A percentile compares a stretch with the other conserved stretches of the same genome.
phyloP scores from a whole-genome alignment of 2,113 vertebrate genomes.

The Osmerus eperlanus region DNA sequence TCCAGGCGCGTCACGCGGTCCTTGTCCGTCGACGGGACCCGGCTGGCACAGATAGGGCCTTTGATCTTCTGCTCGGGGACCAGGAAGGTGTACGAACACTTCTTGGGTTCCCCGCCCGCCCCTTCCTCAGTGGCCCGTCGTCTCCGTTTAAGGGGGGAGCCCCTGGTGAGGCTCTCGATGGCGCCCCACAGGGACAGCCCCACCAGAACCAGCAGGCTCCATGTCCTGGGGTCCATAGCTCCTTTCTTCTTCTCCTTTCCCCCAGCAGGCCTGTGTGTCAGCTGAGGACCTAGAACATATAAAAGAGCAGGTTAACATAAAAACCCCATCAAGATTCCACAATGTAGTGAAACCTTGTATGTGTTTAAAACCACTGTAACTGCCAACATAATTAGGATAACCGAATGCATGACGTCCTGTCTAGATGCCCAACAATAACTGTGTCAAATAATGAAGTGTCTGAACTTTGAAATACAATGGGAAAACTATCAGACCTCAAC shows the following conservation, averaged over 20 bases:
- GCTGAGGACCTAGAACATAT: constrained; percentile 36
- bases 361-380: no score
- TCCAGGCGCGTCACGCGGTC: constrained; percentile 90
- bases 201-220: constrained; percentile 60
- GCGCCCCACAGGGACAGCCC: constrained; percentile 52
- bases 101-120: constrained; percentile 72
- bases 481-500: constrained; percentile 17
- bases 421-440: not conserved
- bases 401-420: not conserved
- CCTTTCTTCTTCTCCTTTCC: constrained; percentile 16
- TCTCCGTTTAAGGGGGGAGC: constrained; percentile 63
- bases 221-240: constrained; percentile 57
- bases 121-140: constrained; percentile 72
- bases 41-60: constrained; percentile 92
- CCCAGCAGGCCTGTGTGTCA: constrained; percentile 24
- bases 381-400: no score
- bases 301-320: not conserved
- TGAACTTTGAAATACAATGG: constrained; percentile 17
- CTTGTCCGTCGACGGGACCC: constrained; percentile 70
- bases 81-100: constrained; percentile 95
- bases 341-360: no score
- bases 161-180: constrained; percentile 46
- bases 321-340: no score
- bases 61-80: constrained; percentile 97
- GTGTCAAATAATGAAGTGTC: constrained; percentile 4